A percentile compares a stretch with the other conserved stretches of the same genome.
Evolutionary conservation across 1,140 invertebrate genomes (phyloP).

Genomic region (Eumeta japonica): DNA sequence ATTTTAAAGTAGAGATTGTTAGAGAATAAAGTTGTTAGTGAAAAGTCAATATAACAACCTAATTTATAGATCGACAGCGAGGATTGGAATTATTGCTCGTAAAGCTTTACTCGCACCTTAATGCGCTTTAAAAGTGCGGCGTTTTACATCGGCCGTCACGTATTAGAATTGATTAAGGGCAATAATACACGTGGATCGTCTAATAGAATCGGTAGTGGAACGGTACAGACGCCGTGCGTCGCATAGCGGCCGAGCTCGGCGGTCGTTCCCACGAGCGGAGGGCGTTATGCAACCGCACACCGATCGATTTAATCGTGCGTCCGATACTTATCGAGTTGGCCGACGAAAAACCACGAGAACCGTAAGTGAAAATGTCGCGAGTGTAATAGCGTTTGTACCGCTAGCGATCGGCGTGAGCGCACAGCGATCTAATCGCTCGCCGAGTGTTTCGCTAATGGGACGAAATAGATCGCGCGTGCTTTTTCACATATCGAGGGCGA

Average conservation of each 20-base stretch:
- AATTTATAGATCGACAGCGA: too few relatives aligned
- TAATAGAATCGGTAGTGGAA: constrained; percentile 55
- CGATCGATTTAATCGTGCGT: constrained; percentile 35
- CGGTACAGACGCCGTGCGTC: constrained; percentile 51
- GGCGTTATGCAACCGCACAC: constrained; percentile 44
- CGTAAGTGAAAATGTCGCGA: constrained; percentile 32
- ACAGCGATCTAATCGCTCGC: constrained; percentile 2
- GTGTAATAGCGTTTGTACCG: constrained; percentile 12
- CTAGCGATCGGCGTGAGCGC: constrained; percentile 1
- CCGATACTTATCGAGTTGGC: too few relatives aligned
- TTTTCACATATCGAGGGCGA: too few relatives aligned
- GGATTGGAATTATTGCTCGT: too few relatives aligned
- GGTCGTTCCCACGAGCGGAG: constrained; percentile 35
- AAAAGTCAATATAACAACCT: too few relatives aligned
- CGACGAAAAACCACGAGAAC: constrained; percentile 27
- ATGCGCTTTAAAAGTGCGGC: constrained; percentile 36
- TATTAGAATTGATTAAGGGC: constrained; percentile 46
- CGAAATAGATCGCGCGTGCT: too few relatives aligned
- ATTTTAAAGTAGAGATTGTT: too few relatives aligned
- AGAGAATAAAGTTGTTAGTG: too few relatives aligned
- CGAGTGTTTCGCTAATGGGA: too few relatives aligned
- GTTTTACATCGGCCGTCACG: constrained; percentile 26
- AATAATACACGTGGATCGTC: constrained; percentile 51
- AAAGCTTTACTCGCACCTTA: constrained; percentile 31
- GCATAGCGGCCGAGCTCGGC: constrained; percentile 38